phyloP scores from a whole-genome alignment of 2,797 vertebrate species.

The Mus minutoides region DNA sequence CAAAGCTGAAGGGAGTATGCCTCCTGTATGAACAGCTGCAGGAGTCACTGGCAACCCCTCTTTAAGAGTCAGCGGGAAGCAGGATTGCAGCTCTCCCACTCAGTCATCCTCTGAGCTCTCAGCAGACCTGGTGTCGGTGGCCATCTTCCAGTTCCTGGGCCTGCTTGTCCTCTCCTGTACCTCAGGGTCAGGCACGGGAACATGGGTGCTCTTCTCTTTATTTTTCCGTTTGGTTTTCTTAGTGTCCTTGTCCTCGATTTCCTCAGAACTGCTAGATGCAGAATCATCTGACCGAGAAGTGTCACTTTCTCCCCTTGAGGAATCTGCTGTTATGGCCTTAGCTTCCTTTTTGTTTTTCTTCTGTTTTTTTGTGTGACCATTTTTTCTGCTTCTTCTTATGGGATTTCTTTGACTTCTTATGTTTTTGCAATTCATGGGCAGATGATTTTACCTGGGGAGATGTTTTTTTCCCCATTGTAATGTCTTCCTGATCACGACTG shows the following conservation, averaged over 20 bases:
- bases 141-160: slow-evolving; percentile 94
- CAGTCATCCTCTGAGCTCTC: slow-evolving; percentile 91
- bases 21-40: slow-evolving; percentile 21
- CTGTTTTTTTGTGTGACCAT: slow-evolving; percentile 89
- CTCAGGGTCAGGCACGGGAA: slow-evolving; percentile 74
- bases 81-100: not conserved
- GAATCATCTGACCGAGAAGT: slow-evolving; percentile 85
- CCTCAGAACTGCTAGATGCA: slow-evolving; percentile 87
- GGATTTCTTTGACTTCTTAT: slow-evolving; percentile 93
- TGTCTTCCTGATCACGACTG: slow-evolving; percentile 89
- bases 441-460: slow-evolving; percentile 85
- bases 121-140: slow-evolving; percentile 57
- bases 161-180: slow-evolving; percentile 88
- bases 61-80: slow-evolving; percentile 36
- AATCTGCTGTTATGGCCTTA: slow-evolving; percentile 81
- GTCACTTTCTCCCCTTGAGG: slow-evolving; percentile 89
- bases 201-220: slow-evolving; percentile 80
- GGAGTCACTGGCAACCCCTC: slow-evolving; percentile 55
- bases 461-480: slow-evolving; percentile 89
- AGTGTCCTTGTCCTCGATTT: slow-evolving; percentile 82
- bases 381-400: slow-evolving; percentile 96
- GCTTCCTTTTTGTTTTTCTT: slow-evolving; percentile 89
- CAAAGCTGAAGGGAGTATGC: slow-evolving; percentile 64
- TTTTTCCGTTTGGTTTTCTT: slow-evolving; percentile 83
- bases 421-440: slow-evolving; percentile 85